Percentiles rank a stretch among this genome's conserved stretches.
These are phyloP conservation scores for Lampris incognitus DNA, from an alignment of 2,113 vertebrate genomes.

Conservation along the genomic window DNA sequence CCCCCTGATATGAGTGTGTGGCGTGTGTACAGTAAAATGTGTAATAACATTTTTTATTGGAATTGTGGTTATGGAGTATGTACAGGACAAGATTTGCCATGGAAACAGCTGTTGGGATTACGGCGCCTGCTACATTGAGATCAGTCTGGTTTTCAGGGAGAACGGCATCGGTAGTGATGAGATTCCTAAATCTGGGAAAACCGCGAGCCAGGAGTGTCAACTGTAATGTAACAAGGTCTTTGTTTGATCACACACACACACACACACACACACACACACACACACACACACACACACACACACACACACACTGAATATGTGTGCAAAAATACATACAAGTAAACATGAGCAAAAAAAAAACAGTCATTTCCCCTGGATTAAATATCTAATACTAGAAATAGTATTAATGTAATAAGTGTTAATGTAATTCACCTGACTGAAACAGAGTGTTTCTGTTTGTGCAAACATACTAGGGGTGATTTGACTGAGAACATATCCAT, in stretches of 20 bases:
- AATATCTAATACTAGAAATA: slow-evolving; percentile 4
- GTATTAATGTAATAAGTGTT: background rate
- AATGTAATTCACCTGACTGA: background rate
- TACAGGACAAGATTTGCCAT: slow-evolving; percentile 44
- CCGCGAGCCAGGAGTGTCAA: slow-evolving; percentile 42
- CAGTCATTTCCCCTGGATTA: background rate
- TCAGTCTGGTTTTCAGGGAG: slow-evolving; percentile 53
- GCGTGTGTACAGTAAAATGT: slow-evolving; percentile 41
- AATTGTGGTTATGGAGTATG: slow-evolving; percentile 53
- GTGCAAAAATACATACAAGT: background rate
- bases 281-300: background rate
- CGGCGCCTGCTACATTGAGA: slow-evolving; percentile 56
- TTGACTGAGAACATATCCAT: slow-evolving; percentile 35
- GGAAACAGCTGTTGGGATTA: slow-evolving; percentile 70
- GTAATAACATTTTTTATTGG: slow-evolving; percentile 54
- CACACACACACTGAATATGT: background rate
- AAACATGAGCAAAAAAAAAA: background rate
- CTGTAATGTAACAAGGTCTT: slow-evolving; percentile 21
- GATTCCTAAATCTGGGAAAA: slow-evolving; percentile 47
- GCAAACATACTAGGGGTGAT: background rate
- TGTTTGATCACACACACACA: background rate
- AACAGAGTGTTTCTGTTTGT: background rate
- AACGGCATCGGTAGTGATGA: slow-evolving; percentile 38
- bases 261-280: background rate
- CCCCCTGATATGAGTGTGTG: slow-evolving; percentile 10